Evolutionary conservation across 2,113 vertebrate genomes (phyloP).

Genomic region (Tupaia chinensis): DNA sequence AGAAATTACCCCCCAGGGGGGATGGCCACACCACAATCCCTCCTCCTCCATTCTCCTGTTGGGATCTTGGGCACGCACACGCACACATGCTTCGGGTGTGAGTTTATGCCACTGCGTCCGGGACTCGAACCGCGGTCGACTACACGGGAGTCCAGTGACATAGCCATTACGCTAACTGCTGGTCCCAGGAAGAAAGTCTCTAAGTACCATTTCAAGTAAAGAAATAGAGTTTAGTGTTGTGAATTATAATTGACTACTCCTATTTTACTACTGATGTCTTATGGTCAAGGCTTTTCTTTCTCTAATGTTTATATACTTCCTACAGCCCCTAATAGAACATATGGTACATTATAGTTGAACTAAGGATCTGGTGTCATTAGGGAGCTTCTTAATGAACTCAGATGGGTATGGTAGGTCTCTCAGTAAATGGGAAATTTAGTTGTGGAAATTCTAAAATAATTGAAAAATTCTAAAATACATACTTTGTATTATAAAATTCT

Average conservation of each 20-base stretch:
- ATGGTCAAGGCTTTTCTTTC: neutral
- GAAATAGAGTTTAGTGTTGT: constrained; percentile 39
- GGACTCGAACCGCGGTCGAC: too few species aligned
- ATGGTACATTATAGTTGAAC: constrained; percentile 3
- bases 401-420: neutral
- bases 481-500: constrained; percentile 22
- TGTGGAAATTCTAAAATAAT: constrained; percentile 21
- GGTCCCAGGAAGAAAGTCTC: neutral
- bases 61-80: too few species aligned
- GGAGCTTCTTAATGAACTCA: neutral
- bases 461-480: constrained; percentile 27
- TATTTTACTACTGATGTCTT: constrained; percentile 27
- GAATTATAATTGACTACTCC: neutral
- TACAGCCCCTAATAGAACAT: neutral
- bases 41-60: too few species aligned
- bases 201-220: neutral
- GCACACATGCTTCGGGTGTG: too few species aligned
- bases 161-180: too few species aligned
- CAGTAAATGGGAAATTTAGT: constrained; percentile 30
- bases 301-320: neutral
- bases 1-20: too few species aligned
- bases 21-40: too few species aligned
- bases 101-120: too few species aligned
- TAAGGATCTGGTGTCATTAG: neutral
- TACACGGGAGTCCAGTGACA: too few species aligned